These are phyloP conservation scores for Rotaria magnacalcarata DNA, from an alignment of 2,888 invertebrate genomes.

Conservation along the genomic window DNA sequence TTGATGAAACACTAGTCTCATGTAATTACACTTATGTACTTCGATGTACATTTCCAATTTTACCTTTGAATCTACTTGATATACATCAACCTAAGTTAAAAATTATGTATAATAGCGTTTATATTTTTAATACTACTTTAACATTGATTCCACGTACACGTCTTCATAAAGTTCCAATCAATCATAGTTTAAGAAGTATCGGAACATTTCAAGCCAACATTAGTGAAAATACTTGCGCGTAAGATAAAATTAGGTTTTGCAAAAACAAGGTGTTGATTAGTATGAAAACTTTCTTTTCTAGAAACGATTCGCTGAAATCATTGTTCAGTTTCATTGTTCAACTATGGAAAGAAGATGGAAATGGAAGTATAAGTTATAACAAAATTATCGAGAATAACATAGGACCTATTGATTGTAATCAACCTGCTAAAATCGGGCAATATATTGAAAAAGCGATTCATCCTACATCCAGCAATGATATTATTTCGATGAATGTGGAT, in stretches of 20 bases:
- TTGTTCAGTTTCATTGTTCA: not conserved
- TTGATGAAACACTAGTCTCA: not conserved
- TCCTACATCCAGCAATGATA: not conserved
- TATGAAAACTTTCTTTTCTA: not conserved
- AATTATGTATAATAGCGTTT: not conserved
- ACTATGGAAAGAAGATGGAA: not conserved
- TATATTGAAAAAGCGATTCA: not conserved
- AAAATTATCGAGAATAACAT: not conserved
- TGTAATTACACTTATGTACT: slow-evolving; percentile 20
- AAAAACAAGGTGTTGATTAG: no score
- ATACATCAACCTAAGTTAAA: not conserved
- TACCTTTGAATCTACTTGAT: not conserved
- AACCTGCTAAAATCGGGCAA: not conserved
- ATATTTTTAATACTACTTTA: not conserved
- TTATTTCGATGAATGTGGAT: not conserved
- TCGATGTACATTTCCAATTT: not conserved
- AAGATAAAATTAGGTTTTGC: not conserved
- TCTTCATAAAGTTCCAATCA: not conserved
- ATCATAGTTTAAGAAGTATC: not conserved
- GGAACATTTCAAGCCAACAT: not conserved
- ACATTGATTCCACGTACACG: not conserved
- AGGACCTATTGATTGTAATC: not conserved
- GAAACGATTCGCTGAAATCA: not conserved
- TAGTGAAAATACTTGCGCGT: not conserved
- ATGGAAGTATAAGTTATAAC: not conserved